A percentile compares a stretch with the other conserved stretches of the same genome.
Evolutionary conservation across 2,113 vertebrate species (phyloP).

Genomic region (Syngnathus floridae): DNA sequence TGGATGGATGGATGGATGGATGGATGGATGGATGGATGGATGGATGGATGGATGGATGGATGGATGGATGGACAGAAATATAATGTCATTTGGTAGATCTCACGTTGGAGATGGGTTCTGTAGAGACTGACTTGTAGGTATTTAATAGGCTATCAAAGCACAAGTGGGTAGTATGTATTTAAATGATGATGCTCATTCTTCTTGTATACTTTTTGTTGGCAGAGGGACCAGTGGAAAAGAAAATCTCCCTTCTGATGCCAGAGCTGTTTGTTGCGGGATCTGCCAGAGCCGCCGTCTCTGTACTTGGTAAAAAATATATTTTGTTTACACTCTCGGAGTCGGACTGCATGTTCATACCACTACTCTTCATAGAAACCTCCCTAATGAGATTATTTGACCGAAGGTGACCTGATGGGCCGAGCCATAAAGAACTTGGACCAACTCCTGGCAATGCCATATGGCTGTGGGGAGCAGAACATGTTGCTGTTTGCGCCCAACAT

Average conservation of each 20-base stretch:
- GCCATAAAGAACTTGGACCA: slow-evolving; percentile 72
- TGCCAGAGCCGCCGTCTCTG: slow-evolving; percentile 69
- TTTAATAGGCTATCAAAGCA: background rate
- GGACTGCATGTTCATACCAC: background rate
- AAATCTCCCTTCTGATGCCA: slow-evolving; percentile 62
- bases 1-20: too few relatives aligned
- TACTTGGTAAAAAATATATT: slow-evolving; percentile 64
- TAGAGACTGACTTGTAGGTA: background rate
- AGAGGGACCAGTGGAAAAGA: slow-evolving; percentile 49
- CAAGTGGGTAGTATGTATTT: background rate
- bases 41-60: too few relatives aligned
- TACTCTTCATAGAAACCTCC: background rate
- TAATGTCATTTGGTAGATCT: background rate
- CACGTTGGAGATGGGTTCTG: background rate
- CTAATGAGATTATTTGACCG: background rate
- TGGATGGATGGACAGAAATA: too few relatives aligned
- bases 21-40: too few relatives aligned
- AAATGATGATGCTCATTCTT: background rate
- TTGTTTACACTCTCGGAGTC: background rate
- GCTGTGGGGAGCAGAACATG: slow-evolving; percentile 86
- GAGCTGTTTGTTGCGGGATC: slow-evolving; percentile 72
- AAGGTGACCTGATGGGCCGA: slow-evolving; percentile 79
- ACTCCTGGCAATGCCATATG: slow-evolving; percentile 73
- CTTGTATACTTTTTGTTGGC: background rate
- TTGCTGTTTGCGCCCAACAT: slow-evolving; percentile 81